Evolutionary conservation across 2,113 vertebrate species (phyloP), one percentile per base, ranked within the genome.

Genomic region (Onychostruthus taczanowskii): DNA sequence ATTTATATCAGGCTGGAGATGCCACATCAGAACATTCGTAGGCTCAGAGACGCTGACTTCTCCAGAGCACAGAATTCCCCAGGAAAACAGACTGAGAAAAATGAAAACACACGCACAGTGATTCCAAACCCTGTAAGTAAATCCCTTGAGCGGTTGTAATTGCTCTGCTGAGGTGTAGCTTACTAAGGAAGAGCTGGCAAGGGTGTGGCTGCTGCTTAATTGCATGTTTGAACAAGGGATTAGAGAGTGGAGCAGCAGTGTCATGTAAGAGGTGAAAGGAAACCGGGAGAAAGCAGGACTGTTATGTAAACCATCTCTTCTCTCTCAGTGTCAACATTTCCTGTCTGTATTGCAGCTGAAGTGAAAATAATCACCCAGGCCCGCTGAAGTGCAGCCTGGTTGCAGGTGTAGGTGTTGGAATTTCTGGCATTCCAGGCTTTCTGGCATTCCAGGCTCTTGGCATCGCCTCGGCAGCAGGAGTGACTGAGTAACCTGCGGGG

Each of bases 241-340:
- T 94, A 92, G 80, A 89, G 56, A 82, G 59, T 18, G 61, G 83
- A 84, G 92, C 92, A 95, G 70, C 53, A 37, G 21, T 69, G 83
- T 87, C 78, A 66, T 63, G 59, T 37, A 59, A 41, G 63, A 46
- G 44, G 31, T 74, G 61, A 82, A 78, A 63, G 62, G 64, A 53
- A 74, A 7, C 62, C 10, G 17, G 62, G 86, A 52, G 55, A 82
- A 79, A 67, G 46, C 41, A 22, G 20, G 61, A 16, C 10, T 85
- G 46, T 90, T 83, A 67, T 30, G 66, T 86, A 91, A 95, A 31
- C 41, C 44, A 61, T 20, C 44, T 75, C 84, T 68, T 24, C 79
- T 77, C 18, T 86, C 43, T 41, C 61, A 44, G 3, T 47, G 74
- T 72, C 89, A 77, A 67, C 78, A 93, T 55, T 74, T 96, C 63